phyloP scores from a whole-genome alignment of 2,888 invertebrate genomes.

The Caradrina clavipalpis region DNA sequence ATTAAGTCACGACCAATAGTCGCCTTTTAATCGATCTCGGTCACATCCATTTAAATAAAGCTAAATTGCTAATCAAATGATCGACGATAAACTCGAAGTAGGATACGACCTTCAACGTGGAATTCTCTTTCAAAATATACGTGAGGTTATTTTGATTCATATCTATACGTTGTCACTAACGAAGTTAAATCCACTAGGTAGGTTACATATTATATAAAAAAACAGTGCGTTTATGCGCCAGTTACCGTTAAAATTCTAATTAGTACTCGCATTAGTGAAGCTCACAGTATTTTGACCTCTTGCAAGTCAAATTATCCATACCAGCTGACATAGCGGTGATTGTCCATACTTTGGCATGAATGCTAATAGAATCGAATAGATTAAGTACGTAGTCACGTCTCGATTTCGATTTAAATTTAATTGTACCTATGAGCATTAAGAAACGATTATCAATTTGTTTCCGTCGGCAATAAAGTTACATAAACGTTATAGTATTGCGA shows the following conservation, averaged over 20 bases:
- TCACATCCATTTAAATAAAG: slow-evolving; percentile 60
- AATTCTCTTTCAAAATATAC: slow-evolving; percentile 44
- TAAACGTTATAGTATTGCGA: slow-evolving; percentile 38
- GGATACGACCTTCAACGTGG: slow-evolving; percentile 48
- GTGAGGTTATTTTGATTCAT: slow-evolving; percentile 22
- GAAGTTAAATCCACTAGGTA: not conserved
- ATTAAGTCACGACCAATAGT: slow-evolving; percentile 58
- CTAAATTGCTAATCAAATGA: slow-evolving; percentile 58
- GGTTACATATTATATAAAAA: slow-evolving; percentile 2
- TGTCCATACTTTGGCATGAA: slow-evolving; percentile 32
- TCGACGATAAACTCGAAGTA: slow-evolving; percentile 44
- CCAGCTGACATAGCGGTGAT: slow-evolving; percentile 45
- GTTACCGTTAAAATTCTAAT: slow-evolving; percentile 47
- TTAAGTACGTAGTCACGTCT: slow-evolving; percentile 39
- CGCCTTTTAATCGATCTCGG: slow-evolving; percentile 53
- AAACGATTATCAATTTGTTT: slow-evolving; percentile 47
- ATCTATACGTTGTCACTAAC: slow-evolving; percentile 16
- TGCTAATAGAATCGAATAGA: slow-evolving; percentile 29
- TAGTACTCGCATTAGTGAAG: slow-evolving; percentile 26
- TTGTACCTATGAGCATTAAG: slow-evolving; percentile 30
- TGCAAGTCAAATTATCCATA: slow-evolving; percentile 47
- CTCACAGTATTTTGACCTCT: slow-evolving; percentile 44
- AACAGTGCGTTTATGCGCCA: slow-evolving; percentile 1
- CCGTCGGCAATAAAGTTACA: slow-evolving; percentile 40
- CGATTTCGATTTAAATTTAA: slow-evolving; percentile 37